These are phyloP conservation scores for Campoletis raptor DNA, from an alignment of 2,888 invertebrate genomes.

Conservation along the genomic window DNA sequence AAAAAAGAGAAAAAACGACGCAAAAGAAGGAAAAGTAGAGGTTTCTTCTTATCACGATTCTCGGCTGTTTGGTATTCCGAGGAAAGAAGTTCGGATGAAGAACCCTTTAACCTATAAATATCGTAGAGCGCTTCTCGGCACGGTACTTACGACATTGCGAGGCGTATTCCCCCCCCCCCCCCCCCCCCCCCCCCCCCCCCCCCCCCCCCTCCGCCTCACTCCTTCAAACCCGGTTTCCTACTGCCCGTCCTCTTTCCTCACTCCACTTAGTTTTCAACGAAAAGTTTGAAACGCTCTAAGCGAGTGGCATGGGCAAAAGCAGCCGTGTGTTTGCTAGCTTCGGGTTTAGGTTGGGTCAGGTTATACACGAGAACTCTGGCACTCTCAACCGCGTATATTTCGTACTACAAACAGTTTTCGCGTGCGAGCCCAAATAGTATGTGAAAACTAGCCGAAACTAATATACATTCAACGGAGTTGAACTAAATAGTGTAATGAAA, in stretches of 20 bases:
- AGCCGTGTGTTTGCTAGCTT: conserved; percentile 16
- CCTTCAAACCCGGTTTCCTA: too few species aligned
- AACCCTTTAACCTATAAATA: conserved; percentile 60
- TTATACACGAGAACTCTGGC: conserved; percentile 15
- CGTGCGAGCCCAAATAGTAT: conserved; percentile 16
- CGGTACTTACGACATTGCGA: conserved; percentile 46
- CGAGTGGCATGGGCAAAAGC: conserved; percentile 34
- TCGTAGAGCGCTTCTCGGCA: conserved; percentile 54
- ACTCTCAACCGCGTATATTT: conserved; percentile 35
- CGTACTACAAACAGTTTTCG: conserved; percentile 27
- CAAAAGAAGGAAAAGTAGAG: neutral
- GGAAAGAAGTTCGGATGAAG: conserved; percentile 28
- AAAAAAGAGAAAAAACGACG: neutral
- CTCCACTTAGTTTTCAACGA: conserved; percentile 31
- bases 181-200: neutral
- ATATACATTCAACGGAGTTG: conserved; percentile 48
- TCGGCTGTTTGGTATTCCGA: conserved; percentile 9
- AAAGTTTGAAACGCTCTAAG: conserved; percentile 61
- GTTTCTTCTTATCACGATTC: conserved; percentile 6
- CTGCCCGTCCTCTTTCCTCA: neutral
- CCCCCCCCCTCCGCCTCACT: too few species aligned
- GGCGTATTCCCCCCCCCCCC: conserved; percentile 4
- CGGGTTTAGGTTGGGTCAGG: conserved; percentile 8
- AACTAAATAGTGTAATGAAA: conserved; percentile 50
- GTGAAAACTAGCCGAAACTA: conserved; percentile 50